Evolutionary conservation across 2,797 vertebrate species (phyloP), one percentile per base, ranked within the genome.

Genomic region (Decapterus maruadsi): DNA sequence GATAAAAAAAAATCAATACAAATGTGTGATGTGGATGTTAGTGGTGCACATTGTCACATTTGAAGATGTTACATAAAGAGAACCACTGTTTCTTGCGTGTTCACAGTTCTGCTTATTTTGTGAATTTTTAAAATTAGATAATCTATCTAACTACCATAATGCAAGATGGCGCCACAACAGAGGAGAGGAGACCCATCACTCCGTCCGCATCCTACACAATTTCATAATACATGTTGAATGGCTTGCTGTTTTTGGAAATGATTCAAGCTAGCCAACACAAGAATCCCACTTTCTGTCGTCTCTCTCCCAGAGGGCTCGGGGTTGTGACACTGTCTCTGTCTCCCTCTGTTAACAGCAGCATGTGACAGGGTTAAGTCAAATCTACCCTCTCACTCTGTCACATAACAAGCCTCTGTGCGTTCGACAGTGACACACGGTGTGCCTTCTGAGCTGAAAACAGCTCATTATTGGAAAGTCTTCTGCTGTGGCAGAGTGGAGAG

Each of bases 321-420:
- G n/a, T 29, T 73, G 36, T n/a, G 46, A 46, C 42, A 70, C 51
- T 0, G 2, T 59, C 53, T 48, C 51, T 17, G 61, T 14, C 29
- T 58, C 12, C 6, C 50, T 61, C 66, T 48, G 66, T 63, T 61
- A 65, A 31, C 20, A 17, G 36, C 78, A 72, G 74, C 71, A 63
- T 77, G 77, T 77, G 83, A 81, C 75, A 38, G 76, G 82, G 80
- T 88, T 73, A 80, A 40, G 60, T 60, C 66, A 72, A 42, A 81
- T 34, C 68, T 80, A 71, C 50, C 67, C 77, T 42, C 51, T 74
- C 57, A 43, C 56, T 74, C 51, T 58, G 51, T 66, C 75, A 31
- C 57, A 42, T 90, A 85, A 88, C 82, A 69, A 82, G 77, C 62
- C 48, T 2, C 58, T 58, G 31, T 70, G n/a, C 45, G 19, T 57